phyloP scores from a whole-genome alignment of 2,888 invertebrate genomes.

The Himalopsyche japonica region DNA sequence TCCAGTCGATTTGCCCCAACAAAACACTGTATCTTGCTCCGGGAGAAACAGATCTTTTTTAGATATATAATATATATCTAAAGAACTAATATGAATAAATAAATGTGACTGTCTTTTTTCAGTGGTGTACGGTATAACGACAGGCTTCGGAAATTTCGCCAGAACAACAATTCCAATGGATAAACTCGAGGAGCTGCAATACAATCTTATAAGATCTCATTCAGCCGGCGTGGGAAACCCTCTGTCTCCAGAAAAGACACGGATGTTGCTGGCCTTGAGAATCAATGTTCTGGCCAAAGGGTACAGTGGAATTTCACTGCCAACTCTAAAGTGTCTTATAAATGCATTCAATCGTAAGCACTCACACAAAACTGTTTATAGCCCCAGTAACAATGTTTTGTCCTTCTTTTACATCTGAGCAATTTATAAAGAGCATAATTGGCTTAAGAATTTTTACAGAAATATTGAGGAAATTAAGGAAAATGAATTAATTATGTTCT shows the following conservation, averaged over 20 bases:
- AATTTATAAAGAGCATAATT: background rate
- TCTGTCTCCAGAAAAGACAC: constrained; percentile 60
- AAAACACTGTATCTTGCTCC: too few relatives aligned
- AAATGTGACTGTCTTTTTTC: constrained; percentile 24
- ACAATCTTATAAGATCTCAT: constrained; percentile 68
- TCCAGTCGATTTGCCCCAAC: background rate
- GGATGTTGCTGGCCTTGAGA: constrained; percentile 65
- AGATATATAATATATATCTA: background rate
- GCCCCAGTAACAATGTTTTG: background rate
- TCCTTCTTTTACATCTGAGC: background rate
- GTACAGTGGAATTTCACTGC: constrained; percentile 65
- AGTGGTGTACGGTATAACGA: constrained; percentile 64
- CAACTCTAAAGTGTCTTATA: constrained; percentile 60
- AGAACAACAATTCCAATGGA: constrained; percentile 58
- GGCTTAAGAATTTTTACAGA: background rate
- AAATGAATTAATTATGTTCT: too few relatives aligned
- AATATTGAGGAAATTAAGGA: too few relatives aligned
- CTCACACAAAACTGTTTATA: background rate
- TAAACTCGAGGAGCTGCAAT: constrained; percentile 62
- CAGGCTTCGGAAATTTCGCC: constrained; percentile 71
- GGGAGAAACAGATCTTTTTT: too few relatives aligned
- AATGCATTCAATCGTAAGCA: constrained; percentile 66
- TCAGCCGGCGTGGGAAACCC: constrained; percentile 67
- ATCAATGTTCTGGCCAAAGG: constrained; percentile 72
- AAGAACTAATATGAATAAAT: background rate